phyloP scores from a whole-genome alignment of 2,113 vertebrate species.

The Neolamprologus devosi region DNA sequence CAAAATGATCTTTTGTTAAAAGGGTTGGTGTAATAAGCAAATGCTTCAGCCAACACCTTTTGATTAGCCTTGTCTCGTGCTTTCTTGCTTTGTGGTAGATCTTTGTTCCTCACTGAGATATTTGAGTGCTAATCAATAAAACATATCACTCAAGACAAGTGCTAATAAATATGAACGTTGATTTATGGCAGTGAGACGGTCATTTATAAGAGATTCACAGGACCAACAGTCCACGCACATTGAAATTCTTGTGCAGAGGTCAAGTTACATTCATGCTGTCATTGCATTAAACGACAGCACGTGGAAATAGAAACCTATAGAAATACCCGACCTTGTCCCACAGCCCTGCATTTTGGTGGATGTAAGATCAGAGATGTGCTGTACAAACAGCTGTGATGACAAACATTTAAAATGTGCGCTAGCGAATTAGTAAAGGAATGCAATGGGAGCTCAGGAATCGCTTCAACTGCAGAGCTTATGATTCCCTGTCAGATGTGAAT shows the following conservation, averaged over 20 bases:
- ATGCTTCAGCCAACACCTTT: too few species aligned
- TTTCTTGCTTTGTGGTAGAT: too few species aligned
- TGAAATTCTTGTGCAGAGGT: background rate
- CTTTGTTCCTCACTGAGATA: too few species aligned
- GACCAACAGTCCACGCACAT: background rate
- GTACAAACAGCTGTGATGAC: background rate
- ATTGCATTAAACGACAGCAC: accelerated
- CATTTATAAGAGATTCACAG: background rate
- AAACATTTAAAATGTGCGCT: background rate
- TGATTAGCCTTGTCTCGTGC: too few species aligned
- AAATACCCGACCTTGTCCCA: background rate
- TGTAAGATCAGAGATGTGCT: background rate
- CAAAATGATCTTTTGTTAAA: too few species aligned
- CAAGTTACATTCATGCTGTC: background rate
- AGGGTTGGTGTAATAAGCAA: too few species aligned
- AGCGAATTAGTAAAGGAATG: background rate
- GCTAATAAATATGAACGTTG: background rate
- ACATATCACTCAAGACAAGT: background rate
- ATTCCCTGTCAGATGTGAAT: background rate
- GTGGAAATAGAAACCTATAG: background rate
- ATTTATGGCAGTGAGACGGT: background rate
- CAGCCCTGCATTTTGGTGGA: background rate
- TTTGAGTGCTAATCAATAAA: too few species aligned
- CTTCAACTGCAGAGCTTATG: background rate
- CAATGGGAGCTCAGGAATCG: background rate